These are phyloP conservation scores for Deroplatys truncata DNA, from an alignment of 2,888 invertebrate genomes.

Conservation along the genomic window DNA sequence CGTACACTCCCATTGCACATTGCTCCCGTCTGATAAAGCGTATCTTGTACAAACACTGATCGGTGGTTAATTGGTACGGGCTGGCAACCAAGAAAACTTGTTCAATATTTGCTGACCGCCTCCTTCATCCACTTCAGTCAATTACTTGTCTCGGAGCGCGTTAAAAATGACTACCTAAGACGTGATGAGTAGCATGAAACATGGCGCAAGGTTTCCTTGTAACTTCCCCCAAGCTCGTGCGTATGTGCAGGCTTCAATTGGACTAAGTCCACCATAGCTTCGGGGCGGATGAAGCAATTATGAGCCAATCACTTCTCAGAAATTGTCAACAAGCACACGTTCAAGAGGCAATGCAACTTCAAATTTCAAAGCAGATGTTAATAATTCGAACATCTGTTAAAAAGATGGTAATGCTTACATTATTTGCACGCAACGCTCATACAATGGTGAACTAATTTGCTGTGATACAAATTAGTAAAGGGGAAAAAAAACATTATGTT, in stretches of 20 bases:
- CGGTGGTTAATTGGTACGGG: background rate
- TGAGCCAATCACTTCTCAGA: background rate
- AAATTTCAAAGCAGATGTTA: too few species aligned
- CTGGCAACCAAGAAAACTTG: background rate
- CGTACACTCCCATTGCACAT: background rate
- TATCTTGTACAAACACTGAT: background rate
- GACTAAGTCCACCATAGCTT: background rate
- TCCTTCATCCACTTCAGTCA: background rate
- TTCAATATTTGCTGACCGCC: background rate
- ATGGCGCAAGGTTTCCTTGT: too few species aligned
- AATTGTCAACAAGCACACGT: background rate
- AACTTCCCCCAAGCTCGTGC: background rate
- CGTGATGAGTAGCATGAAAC: background rate
- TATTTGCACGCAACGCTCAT: too few species aligned
- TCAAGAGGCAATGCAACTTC: background rate
- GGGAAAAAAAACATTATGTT: too few species aligned
- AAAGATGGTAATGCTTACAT: too few species aligned
- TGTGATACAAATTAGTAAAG: too few species aligned
- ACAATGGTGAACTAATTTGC: too few species aligned
- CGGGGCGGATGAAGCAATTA: background rate
- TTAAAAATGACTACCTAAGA: background rate
- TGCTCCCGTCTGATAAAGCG: background rate
- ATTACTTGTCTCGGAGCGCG: background rate
- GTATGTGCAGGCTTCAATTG: background rate
- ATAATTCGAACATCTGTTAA: too few species aligned